Conservation (phyloP, 2,888 invertebrate species). For the Epiblema foenella region DNA sequence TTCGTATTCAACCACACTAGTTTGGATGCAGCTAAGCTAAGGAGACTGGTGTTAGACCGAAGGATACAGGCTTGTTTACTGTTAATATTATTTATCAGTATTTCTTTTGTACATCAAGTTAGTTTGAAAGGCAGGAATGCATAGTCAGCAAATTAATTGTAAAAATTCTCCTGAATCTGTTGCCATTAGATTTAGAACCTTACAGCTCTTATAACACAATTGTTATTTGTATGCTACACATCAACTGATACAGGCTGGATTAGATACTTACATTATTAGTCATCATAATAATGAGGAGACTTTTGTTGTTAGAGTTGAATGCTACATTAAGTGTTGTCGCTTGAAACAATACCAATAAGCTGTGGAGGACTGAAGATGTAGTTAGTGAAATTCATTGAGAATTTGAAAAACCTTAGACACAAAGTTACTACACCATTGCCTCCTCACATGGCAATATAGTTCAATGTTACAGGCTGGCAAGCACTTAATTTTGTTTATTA, state of each 20-base stretch:
- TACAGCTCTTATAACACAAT: background rate
- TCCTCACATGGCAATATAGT: too few relatives aligned
- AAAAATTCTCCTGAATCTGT: background rate
- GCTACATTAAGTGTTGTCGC: slow-evolving; percentile 99
- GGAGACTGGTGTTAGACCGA: too few relatives aligned
- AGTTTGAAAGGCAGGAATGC: too few relatives aligned
- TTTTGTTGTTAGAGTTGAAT: slow-evolving; percentile 99
- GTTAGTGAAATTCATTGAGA: slow-evolving; percentile 50
- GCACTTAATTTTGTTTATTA: too few relatives aligned
- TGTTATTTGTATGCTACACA: background rate
- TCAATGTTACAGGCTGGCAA: too few relatives aligned
- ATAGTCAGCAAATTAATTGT: background rate
- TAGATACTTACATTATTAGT: slow-evolving; percentile 96
- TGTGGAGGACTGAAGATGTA: slow-evolving; percentile 88
- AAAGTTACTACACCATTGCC: too few relatives aligned
- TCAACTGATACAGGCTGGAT: background rate
- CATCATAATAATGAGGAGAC: slow-evolving; percentile 99
- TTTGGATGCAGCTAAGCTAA: too few relatives aligned
- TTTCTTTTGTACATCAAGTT: too few relatives aligned
- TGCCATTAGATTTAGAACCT: slow-evolving; percentile 1
- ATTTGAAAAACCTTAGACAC: background rate
- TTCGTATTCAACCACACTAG: too few relatives aligned
- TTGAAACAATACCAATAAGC: slow-evolving; percentile 95
- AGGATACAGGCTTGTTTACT: too few relatives aligned
- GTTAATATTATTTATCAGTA: too few relatives aligned